A percentile compares a stretch with the other conserved stretches of the same genome.
Evolutionary conservation across 2,113 vertebrate genomes (phyloP).

Genomic region (Chlamydotis undulata): DNA sequence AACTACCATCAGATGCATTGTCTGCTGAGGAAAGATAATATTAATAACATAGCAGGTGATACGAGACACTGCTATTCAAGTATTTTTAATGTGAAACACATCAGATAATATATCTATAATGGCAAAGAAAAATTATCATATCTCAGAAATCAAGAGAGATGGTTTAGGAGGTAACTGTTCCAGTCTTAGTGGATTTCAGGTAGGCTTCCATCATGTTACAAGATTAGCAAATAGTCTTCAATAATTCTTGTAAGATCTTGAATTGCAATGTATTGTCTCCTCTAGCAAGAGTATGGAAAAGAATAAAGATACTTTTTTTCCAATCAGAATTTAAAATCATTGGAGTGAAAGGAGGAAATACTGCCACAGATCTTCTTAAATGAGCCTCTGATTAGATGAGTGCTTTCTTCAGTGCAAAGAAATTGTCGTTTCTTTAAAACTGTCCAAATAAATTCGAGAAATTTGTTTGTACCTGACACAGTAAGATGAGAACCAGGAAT

Average conservation of each 20-base stretch:
- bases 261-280: not conserved
- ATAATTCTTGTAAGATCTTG: not conserved
- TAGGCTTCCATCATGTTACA: not conserved
- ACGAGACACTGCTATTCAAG: not conserved
- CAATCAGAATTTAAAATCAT: not conserved
- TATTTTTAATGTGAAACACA: not conserved
- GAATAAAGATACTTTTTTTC: not conserved
- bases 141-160: not conserved
- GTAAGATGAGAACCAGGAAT: not conserved
- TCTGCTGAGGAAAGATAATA: not conserved
- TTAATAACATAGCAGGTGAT: not conserved
- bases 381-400: slow-evolving; percentile 22
- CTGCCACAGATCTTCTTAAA: not conserved
- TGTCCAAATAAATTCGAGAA: not conserved
- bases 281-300: not conserved
- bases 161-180: not conserved
- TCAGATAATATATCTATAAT: not conserved
- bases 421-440: slow-evolving; percentile 4
- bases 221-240: not conserved
- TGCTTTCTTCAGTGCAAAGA: slow-evolving; percentile 10
- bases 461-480: slow-evolving; percentile 20
- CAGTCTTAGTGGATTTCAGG: not conserved
- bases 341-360: not conserved
- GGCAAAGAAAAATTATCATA: not conserved
- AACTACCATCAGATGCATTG: not conserved